These are phyloP conservation scores for Diplolepis rosae DNA, from an alignment of 2,888 invertebrate genomes.

Conservation along the genomic window DNA sequence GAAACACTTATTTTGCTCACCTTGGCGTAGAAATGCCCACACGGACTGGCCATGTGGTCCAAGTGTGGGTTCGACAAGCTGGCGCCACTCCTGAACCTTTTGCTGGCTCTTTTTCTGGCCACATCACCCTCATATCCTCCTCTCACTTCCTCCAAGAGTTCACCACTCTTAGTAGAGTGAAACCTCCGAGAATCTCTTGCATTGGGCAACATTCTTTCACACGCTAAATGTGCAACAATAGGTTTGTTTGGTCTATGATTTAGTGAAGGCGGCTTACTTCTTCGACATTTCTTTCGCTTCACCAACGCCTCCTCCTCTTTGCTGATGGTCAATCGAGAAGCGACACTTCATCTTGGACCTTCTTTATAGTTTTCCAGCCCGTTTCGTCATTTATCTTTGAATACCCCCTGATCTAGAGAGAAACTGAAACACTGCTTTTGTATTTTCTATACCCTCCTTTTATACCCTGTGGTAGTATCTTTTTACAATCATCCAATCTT, in stretches of 20 bases:
- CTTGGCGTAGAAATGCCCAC: conserved; percentile 37
- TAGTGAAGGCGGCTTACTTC: conserved; percentile 58
- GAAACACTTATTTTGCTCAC: conserved; percentile 8
- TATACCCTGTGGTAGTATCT: not conserved
- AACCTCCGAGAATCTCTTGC: conserved; percentile 52
- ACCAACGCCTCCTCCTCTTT: conserved; percentile 36
- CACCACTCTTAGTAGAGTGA: conserved; percentile 43
- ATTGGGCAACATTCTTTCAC: conserved; percentile 71
- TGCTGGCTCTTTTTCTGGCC: conserved; percentile 27
- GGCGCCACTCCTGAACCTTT: conserved; percentile 63
- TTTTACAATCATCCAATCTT: conserved; percentile 2
- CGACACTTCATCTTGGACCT: conserved; percentile 38
- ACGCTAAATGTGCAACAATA: conserved; percentile 71
- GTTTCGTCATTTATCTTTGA: conserved; percentile 61
- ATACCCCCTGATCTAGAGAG: conserved; percentile 45
- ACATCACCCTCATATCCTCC: not conserved
- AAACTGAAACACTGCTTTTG: conserved; percentile 56
- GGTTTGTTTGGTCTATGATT: conserved; percentile 71
- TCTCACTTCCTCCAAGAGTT: conserved; percentile 36
- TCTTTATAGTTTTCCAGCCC: conserved; percentile 33
- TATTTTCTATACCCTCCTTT: conserved; percentile 26
- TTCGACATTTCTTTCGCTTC: conserved; percentile 53
- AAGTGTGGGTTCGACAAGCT: conserved; percentile 60
- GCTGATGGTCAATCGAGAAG: conserved; percentile 36
- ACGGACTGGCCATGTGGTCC: conserved; percentile 36